Evolutionary conservation across 2,113 vertebrate species (phyloP).

Genomic region (Siniperca knerii): DNA sequence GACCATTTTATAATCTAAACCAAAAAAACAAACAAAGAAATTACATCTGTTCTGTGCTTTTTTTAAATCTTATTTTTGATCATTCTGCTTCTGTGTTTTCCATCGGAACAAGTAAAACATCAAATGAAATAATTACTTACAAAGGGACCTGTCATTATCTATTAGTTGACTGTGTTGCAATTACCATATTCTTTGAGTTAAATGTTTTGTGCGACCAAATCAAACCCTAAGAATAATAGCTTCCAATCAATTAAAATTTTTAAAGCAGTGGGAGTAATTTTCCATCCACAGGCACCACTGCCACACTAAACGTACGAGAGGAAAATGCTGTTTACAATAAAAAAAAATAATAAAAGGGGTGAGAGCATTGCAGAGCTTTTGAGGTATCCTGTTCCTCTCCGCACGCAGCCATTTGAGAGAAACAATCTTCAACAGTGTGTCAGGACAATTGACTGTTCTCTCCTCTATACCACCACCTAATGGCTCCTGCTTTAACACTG

Average conservation of each 20-base stretch:
- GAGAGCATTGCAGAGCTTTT: neutral
- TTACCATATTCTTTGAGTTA: neutral
- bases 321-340: neutral
- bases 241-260: neutral
- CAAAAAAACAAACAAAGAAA: neutral
- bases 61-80: neutral
- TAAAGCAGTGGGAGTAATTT: neutral
- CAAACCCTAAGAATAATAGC: neutral
- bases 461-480: slow-evolving; percentile 7
- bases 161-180: neutral
- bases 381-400: neutral
- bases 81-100: slow-evolving; percentile 1
- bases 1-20: neutral
- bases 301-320: neutral
- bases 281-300: neutral
- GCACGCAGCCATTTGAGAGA: neutral
- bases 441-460: neutral
- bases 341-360: neutral
- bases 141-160: neutral
- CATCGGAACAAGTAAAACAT: neutral
- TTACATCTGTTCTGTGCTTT: neutral
- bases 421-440: neutral
- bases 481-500: neutral
- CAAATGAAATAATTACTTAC: neutral
- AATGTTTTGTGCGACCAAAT: neutral